A percentile compares a stretch with the other conserved stretches of the same genome.
phyloP scores from a whole-genome alignment of 2,113 vertebrate genomes.

The Manacus vitellinus region DNA sequence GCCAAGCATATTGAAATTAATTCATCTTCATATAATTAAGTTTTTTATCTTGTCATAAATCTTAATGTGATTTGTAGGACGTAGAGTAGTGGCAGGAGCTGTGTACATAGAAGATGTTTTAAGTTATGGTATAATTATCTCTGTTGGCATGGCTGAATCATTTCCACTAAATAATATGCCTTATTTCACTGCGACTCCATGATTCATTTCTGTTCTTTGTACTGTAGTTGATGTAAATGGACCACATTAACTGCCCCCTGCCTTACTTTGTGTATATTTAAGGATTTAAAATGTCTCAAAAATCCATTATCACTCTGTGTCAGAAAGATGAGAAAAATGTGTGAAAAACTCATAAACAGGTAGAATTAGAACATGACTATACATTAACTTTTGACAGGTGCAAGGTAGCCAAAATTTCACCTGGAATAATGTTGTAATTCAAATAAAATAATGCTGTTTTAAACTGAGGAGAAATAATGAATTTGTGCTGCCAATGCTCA shows the following conservation, averaged over 20 bases:
- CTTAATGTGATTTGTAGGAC: neutral
- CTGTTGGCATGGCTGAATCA: neutral
- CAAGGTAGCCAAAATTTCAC: neutral
- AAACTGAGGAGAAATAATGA: neutral
- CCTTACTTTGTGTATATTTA: slow-evolving; percentile 27
- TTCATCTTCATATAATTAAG: neutral
- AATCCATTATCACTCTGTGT: neutral
- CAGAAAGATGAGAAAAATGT: neutral
- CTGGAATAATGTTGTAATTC: neutral
- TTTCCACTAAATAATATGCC: slow-evolving; percentile 6
- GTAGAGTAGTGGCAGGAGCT: neutral
- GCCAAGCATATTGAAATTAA: neutral
- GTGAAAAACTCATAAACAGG: neutral
- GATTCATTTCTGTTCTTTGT: slow-evolving; percentile 26
- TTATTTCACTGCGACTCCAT: neutral
- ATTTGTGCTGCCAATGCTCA: neutral
- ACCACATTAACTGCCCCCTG: slow-evolving; percentile 14
- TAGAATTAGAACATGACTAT: neutral
- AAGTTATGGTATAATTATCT: slow-evolving; percentile 34
- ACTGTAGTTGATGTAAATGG: slow-evolving; percentile 29
- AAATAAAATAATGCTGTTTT: neutral
- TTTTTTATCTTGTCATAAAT: slow-evolving; percentile 1
- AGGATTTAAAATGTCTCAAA: slow-evolving; percentile 24
- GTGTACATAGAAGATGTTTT: neutral
- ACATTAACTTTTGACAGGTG: neutral